Conservation (phyloP, 2,797 vertebrate genomes). For the Epinephelus malabaricus region DNA sequence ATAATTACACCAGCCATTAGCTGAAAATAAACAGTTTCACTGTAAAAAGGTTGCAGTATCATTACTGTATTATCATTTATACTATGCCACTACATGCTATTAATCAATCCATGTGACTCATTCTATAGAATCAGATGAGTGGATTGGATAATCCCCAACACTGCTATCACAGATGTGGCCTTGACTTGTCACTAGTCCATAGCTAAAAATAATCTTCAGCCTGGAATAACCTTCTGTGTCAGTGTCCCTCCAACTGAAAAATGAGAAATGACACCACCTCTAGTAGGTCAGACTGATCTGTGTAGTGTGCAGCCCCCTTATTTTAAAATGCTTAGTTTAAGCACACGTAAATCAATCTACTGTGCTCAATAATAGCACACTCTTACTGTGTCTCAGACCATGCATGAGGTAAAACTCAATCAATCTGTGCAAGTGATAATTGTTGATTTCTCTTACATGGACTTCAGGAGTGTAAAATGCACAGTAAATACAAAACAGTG, state of each 20-base stretch:
- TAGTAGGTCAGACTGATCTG: neutral
- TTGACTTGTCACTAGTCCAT: neutral
- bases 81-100: too few relatives aligned
- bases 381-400: neutral
- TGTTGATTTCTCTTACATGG: neutral
- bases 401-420: neutral
- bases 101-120: too few relatives aligned
- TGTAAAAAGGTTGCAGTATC: too few relatives aligned
- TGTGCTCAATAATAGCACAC: neutral
- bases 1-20: slow-evolving; percentile 4
- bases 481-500: neutral
- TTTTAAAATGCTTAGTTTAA: neutral
- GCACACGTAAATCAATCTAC: neutral
- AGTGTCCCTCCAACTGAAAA: slow-evolving; percentile 8
- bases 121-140: too few relatives aligned
- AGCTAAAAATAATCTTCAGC: slow-evolving; percentile 18
- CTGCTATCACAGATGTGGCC: neutral
- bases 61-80: neutral
- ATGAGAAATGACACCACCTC: slow-evolving; percentile 5
- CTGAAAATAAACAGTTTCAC: neutral
- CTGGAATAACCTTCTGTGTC: slow-evolving; percentile 4
- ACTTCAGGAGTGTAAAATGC: neutral
- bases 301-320: neutral
- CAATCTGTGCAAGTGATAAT: slow-evolving; percentile 1
- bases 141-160: neutral